phyloP scores from a whole-genome alignment of 2,888 invertebrate species.

The Blastobasis lacticolella region DNA sequence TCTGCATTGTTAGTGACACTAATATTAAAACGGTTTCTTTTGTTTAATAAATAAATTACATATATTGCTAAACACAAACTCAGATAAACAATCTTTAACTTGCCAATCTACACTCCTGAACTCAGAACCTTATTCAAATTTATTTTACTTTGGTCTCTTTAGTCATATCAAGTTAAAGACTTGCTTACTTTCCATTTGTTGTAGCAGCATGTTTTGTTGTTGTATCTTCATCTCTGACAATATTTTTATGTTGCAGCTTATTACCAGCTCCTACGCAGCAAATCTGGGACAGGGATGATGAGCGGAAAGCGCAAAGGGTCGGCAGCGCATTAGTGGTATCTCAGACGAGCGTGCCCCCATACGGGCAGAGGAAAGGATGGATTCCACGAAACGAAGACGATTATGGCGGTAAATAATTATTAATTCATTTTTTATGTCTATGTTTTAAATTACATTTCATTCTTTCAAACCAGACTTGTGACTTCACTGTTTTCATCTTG shows the following conservation, averaged over 20 bases:
- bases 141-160: neutral
- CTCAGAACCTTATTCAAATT: too few species aligned
- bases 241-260: slow-evolving; percentile 71
- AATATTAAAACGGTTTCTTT: neutral
- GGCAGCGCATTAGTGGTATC: slow-evolving; percentile 82
- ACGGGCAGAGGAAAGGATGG: slow-evolving; percentile 96
- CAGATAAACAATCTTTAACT: too few species aligned
- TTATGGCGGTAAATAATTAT: slow-evolving; percentile 66
- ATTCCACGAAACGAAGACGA: slow-evolving; percentile 87
- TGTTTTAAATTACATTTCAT: neutral
- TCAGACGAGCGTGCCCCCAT: slow-evolving; percentile 90
- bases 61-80: neutral
- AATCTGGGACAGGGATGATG: slow-evolving; percentile 92
- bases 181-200: too few species aligned
- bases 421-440: neutral
- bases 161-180: neutral
- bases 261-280: slow-evolving; percentile 91
- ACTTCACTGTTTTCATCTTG: neutral
- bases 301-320: slow-evolving; percentile 72
- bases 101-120: too few species aligned
- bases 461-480: neutral
- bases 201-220: too few species aligned
- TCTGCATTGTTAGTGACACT: too few species aligned
- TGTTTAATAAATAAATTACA: neutral
- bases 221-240: neutral